These are phyloP conservation scores for Buathra laborator DNA, from an alignment of 2,888 invertebrate genomes.

Conservation along the genomic window DNA sequence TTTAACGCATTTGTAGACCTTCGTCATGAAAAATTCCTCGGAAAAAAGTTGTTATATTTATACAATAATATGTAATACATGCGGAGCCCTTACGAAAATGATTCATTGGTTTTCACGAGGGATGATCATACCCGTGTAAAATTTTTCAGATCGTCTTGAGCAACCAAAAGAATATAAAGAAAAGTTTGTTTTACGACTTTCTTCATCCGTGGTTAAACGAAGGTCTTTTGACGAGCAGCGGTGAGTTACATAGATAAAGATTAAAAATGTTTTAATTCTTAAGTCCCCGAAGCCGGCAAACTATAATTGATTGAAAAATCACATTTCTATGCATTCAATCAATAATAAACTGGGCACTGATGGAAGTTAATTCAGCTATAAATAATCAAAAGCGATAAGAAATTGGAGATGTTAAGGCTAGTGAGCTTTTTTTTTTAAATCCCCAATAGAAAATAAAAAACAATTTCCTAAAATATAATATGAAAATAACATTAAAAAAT, in stretches of 20 bases:
- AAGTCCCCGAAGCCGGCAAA: background rate
- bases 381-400: no score
- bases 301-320: no score
- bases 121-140: background rate
- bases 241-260: conserved; percentile 64
- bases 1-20: background rate
- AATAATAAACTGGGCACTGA: no score
- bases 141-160: conserved; percentile 74
- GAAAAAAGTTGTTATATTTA: background rate
- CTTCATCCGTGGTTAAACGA: conserved; percentile 77
- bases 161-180: conserved; percentile 78
- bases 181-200: conserved; percentile 79
- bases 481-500: no score
- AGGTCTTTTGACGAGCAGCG: conserved; percentile 80
- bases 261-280: background rate
- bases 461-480: no score
- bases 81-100: background rate
- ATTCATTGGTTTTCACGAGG: background rate
- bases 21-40: background rate
- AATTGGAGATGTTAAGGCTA: no score
- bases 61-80: background rate
- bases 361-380: no score
- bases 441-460: no score
- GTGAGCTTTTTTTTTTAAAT: no score
- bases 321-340: no score